Base-by-base conservation (phyloP, 2,113 vertebrate genomes). In the Lichenostomus cassidix region DNA sequence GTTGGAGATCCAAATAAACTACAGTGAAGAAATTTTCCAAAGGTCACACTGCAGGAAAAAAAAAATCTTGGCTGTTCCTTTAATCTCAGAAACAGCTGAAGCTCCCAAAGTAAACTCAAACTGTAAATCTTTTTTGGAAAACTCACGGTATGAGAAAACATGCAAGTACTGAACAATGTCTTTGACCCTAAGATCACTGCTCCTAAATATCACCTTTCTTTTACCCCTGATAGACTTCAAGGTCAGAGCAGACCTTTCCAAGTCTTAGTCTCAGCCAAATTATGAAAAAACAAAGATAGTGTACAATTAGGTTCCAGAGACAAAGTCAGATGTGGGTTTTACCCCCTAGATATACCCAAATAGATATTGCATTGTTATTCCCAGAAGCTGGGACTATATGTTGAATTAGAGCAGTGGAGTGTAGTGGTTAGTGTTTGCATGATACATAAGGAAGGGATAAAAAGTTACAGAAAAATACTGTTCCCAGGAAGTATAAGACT, bases 21-120 rank as follows among this genome's bases (percentile, higher is more conserved):
- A 37, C 39, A 52, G 20, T 92, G 76, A 87, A 78, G 83, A 96
- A 93, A 78, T 96, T 96, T 93, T 93, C 86, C 76, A 90, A 92
- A 94, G 85, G 71, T 95, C 92, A 88, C 84, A 60, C 70, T 86
- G 39, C 64, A 70, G 44, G 74, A 60, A 20, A 74, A 90, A 31
- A 83, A 85, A 87, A 83, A 73, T 55, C 63, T 88, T 95, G 93
- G 92, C 90, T 95, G 44, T 60, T 92, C 2, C 6, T 75, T 93
- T 73, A 50, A 70, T 83, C 87, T 91, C 88, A 83, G 80, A 89
- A 95, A 91, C 69, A 91, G 79, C 62, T 94, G 90, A 95, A 89
- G 64, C 77, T 94, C 73, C 69, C 71, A 94, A 94, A 90, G 90
- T 93, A 94, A 96, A 83, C 68, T n/a, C 31, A 90, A 94, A 90